Base-by-base conservation (phyloP, 2,888 invertebrate species). In the Stictocephala bisonia region DNA sequence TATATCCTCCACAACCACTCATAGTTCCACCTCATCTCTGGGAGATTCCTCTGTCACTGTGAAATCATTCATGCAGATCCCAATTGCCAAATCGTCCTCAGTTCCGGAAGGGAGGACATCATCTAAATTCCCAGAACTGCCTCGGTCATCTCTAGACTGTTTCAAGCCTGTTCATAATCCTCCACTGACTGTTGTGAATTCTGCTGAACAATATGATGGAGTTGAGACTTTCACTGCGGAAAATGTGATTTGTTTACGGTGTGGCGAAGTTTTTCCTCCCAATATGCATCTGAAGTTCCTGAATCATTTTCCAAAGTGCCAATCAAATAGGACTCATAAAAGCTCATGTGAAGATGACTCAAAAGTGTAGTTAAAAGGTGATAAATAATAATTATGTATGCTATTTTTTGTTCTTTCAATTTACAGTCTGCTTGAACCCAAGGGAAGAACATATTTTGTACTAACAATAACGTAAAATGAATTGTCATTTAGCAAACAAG, bases 251-350 rank as follows among this genome's bases (percentile, higher is more conserved):
- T 82, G 82, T 53, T 82, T 81, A 1, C 77, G 79, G 18, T 82
- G 82, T 64, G 79, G 79, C 24, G 74, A 77, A 68, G 78, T 81
- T 6, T 82, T 82, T 74, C 79, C 81, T 7, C 80, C 80, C 20
- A 78, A 80, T n/a, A 78, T 78, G 51, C 80, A 81, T 50, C 69
- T 81, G 0, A 75, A 80, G 68, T 82, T 81, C 73, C 75, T 80
- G n/a, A 80, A 81, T 56, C 82, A 82, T 73, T 81, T 82, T 74
- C 81, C 80, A 74, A 72, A 74, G 24, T 82, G 82, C 67, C 79
- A 78, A 40, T 60, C 60, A n/a, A 60, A 15, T 60, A 31, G 60
- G 51, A 77, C 70, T 18, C 58, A 50, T 13, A 64, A 40, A 24
- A 69, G 27, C 24, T 58, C 40, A 35, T 60, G 22, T n/a, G 40